Evolutionary conservation across 2,113 vertebrate species (phyloP), one percentile per base, ranked within the genome.

Genomic region (Pomatorhinus ruficollis): DNA sequence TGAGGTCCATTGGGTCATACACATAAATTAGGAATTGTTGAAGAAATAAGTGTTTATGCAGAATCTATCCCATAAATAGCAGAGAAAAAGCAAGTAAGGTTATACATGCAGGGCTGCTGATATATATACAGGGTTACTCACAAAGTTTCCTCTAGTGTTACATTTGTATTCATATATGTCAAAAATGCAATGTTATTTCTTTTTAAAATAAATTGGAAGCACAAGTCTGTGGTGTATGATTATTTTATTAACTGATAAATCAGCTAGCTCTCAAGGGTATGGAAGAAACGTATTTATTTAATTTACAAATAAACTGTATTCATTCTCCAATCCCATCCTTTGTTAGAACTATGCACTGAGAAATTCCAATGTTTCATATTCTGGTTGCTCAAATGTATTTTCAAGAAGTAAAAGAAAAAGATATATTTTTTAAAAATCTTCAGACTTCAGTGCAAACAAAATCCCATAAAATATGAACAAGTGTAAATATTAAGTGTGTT

Each of bases 231-330:
- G 40, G 80, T 93, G 50, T 97, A 95, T 95, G 97, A 96, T 95
- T 97, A 95, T 97, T 97, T 97, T 96, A 93, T 96, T 97, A 97
- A 97, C 88, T 95, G 92, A 97, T 95, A 97, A 97, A 97, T 96
- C 92, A 97, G 66, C 57, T 72, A 33, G 44, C 52, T 97, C 91
- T 97, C 90, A 82, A 97, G 90, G 91, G 66, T 79, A 96, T 59
- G 47, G 33, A 82, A 82, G 92, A 95, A 95, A 83, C 14, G 24
- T 90, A 97, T 85, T 89, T 82, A 97, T 91, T 83, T 84, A 90
- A 97, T 97, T 97, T 97, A 78, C 95, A 97, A 96, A 91, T 94
- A 96, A 87, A 97, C 64, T 87, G 56, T 86, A 96, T 90, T 75
- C 66, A 65, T 94, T 97, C 54, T 63, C 45, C 15, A 71, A 59